These are phyloP conservation scores for Martes martes DNA, from an alignment of 2,113 vertebrate species.

Conservation along the genomic window DNA sequence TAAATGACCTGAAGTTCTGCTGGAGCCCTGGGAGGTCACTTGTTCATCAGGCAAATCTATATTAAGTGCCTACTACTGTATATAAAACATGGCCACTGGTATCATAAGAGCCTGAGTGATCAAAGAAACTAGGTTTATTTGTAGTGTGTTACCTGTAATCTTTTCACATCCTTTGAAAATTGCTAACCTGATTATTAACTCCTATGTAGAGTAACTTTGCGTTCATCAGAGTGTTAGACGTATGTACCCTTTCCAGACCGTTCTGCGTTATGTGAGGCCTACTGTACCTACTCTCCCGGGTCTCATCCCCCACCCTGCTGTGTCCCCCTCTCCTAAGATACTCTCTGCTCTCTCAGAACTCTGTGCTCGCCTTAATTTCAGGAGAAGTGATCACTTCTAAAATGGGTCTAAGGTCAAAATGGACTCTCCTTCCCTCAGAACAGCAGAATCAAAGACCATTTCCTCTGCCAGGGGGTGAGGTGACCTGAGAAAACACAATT, in stretches of 20 bases:
- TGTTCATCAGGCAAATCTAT: neutral
- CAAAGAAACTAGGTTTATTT: neutral
- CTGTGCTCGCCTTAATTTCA: constrained; percentile 1
- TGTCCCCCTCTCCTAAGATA: neutral
- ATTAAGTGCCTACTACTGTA: neutral
- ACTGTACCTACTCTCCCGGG: accelerated
- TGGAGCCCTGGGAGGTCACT: neutral
- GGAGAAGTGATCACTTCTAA: neutral
- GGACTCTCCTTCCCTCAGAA: neutral
- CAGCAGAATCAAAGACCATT: neutral
- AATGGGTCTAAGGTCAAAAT: neutral
- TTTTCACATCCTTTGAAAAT: constrained; percentile 8
- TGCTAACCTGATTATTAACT: neutral
- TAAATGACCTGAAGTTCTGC: neutral
- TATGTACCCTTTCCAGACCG: neutral
- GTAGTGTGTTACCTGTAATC: neutral
- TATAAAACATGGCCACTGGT: neutral
- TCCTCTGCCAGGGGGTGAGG: neutral
- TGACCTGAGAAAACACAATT: neutral
- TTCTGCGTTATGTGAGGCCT: neutral
- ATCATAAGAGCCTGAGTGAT: neutral
- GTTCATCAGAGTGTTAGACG: neutral
- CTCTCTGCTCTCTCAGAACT: neutral
- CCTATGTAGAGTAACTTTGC: neutral
- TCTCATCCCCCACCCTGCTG: neutral